Evolutionary conservation across 2,888 invertebrate species (phyloP), one percentile per base, ranked within the genome.

Genomic region (Buathra laborator): DNA sequence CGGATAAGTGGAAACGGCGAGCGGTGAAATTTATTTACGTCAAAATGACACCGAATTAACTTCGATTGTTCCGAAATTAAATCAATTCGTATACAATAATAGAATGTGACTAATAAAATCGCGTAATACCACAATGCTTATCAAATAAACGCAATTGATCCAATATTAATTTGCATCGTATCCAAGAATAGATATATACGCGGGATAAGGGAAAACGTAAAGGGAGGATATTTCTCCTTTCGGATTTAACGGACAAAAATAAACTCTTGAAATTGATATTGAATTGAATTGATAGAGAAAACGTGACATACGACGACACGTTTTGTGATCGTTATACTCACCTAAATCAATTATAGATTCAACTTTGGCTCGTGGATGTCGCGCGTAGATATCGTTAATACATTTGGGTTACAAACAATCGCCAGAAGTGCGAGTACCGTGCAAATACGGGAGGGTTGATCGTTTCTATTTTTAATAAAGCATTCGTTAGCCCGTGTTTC

Each of bases 401-500:
- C 56, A 19, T 12, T 5, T 37, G 19, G 3, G 24, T 56, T 56
- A 19, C 24, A 56, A 24, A 12, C 56, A 24, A 24, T 24, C 24
- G 12, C 10, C 24, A 24, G 10, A 19, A 19, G 19, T 5, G 24
- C 1, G 56, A 56, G 10, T 56, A 53, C 44, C 29, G 4, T 24
- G 24, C 64, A 16, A 44, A 12, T 14, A 16, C 16, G 46, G 43
- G 44, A 14, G 29, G 43, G 32, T 71, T 14, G 56, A 84, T 72
- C 70, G 75, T 59, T 76, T 76, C 19, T 72, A 80, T 80, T 67
- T 75, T 51, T n/a, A n/a, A 62, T 32, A 32, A 62, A 37, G 29
- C 56, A 75, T 79, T 53, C 64, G 37, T 48, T 70, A 56, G 14
- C 43, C 14, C 53, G 32, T 59, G 44, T 48, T 37, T 29, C 51